These are phyloP conservation scores for Rhorus exstirpatorius DNA, from an alignment of 2,888 invertebrate species.

Conservation along the genomic window DNA sequence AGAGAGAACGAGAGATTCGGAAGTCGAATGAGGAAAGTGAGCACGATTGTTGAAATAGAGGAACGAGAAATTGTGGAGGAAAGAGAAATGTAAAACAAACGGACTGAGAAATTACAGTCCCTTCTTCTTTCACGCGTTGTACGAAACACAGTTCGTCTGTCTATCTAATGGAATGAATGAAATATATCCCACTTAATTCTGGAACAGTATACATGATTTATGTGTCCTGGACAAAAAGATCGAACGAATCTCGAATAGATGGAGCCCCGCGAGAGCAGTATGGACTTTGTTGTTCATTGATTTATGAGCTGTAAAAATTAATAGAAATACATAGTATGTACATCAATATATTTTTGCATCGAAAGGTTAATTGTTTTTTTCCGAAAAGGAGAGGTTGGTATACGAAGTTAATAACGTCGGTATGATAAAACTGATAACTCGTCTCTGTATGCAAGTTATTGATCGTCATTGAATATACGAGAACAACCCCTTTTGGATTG, in stretches of 20 bases:
- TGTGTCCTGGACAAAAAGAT: neutral
- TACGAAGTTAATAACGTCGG: no score
- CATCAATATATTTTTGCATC: no score
- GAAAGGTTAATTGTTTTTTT: no score
- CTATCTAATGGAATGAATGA: constrained; percentile 32
- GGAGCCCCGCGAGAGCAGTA: neutral
- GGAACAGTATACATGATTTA: neutral
- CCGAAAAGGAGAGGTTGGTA: no score
- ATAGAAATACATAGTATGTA: no score
- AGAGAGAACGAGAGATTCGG: neutral
- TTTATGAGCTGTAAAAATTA: neutral
- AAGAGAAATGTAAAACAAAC: constrained; percentile 59
- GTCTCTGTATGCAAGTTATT: no score
- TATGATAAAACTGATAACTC: no score
- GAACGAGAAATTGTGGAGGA: constrained; percentile 35
- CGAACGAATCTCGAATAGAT: neutral
- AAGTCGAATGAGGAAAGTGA: constrained; percentile 24
- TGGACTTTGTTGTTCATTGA: neutral
- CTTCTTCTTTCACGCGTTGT: constrained; percentile 30
- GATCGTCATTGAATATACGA: no score
- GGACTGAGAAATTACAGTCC: constrained; percentile 58
- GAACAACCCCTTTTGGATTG: no score
- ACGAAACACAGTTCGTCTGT: constrained; percentile 27
- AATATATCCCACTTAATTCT: constrained; percentile 18
- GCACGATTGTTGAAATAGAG: constrained; percentile 50